Conservation (phyloP, 2,113 vertebrate genomes). For the Xenopus borealis region DNA sequence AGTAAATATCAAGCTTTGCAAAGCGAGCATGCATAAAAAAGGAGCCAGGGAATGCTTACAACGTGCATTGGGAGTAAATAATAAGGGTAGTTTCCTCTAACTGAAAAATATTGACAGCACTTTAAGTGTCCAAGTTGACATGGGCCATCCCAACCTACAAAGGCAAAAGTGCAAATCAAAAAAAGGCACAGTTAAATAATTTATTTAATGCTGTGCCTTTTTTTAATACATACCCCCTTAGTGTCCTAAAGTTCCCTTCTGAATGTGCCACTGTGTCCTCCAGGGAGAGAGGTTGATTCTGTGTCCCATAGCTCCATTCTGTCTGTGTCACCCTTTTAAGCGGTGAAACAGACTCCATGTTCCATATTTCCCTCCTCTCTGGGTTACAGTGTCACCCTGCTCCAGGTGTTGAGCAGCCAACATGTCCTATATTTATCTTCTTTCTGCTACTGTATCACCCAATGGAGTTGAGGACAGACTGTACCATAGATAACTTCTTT, state of each 20-base stretch:
- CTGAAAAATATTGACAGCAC: too few relatives aligned
- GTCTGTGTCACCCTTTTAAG: not conserved
- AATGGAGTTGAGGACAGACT: not conserved
- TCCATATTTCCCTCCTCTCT: not conserved
- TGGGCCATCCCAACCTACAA: too few relatives aligned
- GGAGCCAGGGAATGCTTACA: too few relatives aligned
- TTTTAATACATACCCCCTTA: too few relatives aligned
- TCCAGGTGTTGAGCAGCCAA: not conserved
- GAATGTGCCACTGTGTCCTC: not conserved
- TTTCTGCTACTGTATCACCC: not conserved
- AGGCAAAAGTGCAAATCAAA: too few relatives aligned
- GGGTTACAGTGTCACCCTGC: slow-evolving; percentile 1
- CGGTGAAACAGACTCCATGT: not conserved
- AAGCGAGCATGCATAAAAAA: too few relatives aligned
- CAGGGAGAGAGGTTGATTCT: not conserved
- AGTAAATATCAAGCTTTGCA: too few relatives aligned
- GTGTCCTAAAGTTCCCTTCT: not conserved
- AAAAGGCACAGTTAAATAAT: too few relatives aligned
- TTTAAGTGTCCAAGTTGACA: too few relatives aligned
- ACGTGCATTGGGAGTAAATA: too few relatives aligned
- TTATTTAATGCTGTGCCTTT: too few relatives aligned
- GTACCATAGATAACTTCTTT: not conserved
- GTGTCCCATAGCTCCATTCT: not conserved
- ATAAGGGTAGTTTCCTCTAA: too few relatives aligned
- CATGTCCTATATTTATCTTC: not conserved